phyloP scores from a whole-genome alignment of 2,888 invertebrate species.

The Tinea pellionella region DNA sequence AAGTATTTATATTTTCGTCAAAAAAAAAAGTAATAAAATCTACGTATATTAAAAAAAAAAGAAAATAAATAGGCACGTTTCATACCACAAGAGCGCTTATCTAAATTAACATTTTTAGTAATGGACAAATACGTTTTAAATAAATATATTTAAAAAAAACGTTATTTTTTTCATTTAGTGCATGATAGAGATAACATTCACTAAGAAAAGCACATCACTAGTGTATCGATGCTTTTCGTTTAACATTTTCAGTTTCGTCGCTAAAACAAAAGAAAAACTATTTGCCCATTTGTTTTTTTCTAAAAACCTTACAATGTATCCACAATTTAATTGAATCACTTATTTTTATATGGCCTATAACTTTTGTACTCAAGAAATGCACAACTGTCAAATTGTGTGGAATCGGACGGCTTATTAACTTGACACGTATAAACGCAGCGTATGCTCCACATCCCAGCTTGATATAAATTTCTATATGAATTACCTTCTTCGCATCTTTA shows the following conservation, averaged over 20 bases:
- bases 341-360: background rate
- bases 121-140: background rate
- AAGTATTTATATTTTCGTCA: conserved; percentile 25
- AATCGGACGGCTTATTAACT: no score
- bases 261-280: background rate
- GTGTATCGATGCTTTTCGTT: no score
- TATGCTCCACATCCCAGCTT: no score
- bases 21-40: conserved; percentile 32
- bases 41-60: conserved; percentile 49
- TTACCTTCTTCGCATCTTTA: no score
- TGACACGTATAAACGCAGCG: no score
- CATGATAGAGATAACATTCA: no score
- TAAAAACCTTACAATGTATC: background rate
- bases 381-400: no score
- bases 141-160: no score
- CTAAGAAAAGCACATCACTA: background rate
- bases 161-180: no score
- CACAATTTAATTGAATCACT: background rate
- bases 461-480: no score
- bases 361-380: background rate
- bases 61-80: conserved; percentile 64
- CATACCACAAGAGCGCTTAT: conserved; percentile 31
- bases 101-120: background rate
- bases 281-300: background rate
- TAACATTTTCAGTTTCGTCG: no score